Evolutionary conservation across 2,888 invertebrate genomes (phyloP), one percentile per base, ranked within the genome.

Genomic region (Chymomyza caudatula): DNA sequence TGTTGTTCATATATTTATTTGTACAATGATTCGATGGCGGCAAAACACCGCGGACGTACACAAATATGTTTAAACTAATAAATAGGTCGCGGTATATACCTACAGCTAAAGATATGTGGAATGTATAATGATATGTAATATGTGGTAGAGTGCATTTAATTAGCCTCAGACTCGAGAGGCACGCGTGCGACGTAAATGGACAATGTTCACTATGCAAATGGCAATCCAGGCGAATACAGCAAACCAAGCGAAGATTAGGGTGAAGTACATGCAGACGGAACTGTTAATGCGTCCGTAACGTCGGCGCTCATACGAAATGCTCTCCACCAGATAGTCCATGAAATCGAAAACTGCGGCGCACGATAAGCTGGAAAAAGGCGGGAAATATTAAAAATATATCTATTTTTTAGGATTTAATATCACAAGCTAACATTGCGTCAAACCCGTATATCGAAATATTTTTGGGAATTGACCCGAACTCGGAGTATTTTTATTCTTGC

Each of bases 281-380:
- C 95, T 96, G 85, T 96, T 94, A 47, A 96, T 95, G 71, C 92
- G 92, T 56, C 93, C 93, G 8, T 93, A 93, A 42, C 94, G 92
- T 22, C 94, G 91, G 74, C 93, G 92, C 73, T 93, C 93, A 57
- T 92, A 93, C 0, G 93, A 91, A 15, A 90, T 88, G 76, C 94
- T 94, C 58, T 94, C 93, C 67, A 95, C 94, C 66, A 96, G 91
- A 79, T 95, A 96, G 88, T 96, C 96, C 95, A 96, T 95, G 88
- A 95, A 96, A 90, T 96, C 96, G 77, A 93, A 94, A 57, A 96
- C 92, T 0, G 95, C 93, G 65, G 94, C 93, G 86, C 96, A 96
- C 0, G 93, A 91, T 2, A 96, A 90, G 11, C 29, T 37, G 29
- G n/a, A 8, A 37, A 37, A 37, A 37, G 29, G 29, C 29, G 29